Evolutionary conservation across 2,888 invertebrate species (phyloP).

Genomic region (Agriopis leucophaearia): DNA sequence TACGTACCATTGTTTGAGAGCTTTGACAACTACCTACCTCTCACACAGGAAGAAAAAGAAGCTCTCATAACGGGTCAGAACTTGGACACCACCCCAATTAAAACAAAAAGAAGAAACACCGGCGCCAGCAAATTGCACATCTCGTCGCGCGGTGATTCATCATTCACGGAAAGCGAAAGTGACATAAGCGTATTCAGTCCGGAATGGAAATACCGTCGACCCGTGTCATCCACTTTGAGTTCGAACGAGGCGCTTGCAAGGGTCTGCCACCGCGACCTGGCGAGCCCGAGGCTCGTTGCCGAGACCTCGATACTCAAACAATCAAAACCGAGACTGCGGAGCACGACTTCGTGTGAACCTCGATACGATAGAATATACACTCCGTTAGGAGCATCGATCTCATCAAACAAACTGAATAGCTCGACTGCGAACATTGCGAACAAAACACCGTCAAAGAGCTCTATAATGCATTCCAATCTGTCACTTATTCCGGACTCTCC

Average conservation of each 20-base stretch:
- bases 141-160: conserved; percentile 70
- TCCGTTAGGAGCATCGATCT: conserved; percentile 74
- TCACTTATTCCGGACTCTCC: conserved; percentile 81
- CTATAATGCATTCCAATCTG: conserved; percentile 78
- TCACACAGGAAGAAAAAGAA: conserved; percentile 80
- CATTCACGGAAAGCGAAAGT: conserved; percentile 80
- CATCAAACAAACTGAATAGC: conserved; percentile 74
- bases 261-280: conserved; percentile 74
- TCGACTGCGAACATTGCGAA: conserved; percentile 72
- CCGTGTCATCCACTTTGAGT: conserved; percentile 76
- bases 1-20: conserved; percentile 90
- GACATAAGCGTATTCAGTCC: conserved; percentile 78
- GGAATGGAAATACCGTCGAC: conserved; percentile 72
- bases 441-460: conserved; percentile 66
- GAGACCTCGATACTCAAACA: conserved; percentile 69
- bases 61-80: conserved; percentile 75
- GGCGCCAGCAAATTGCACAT: conserved; percentile 67
- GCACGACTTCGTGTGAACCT: conserved; percentile 79
- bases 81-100: conserved; percentile 58
- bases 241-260: conserved; percentile 79
- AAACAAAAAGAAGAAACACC: conserved; percentile 69
- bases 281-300: conserved; percentile 75
- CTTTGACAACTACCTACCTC: conserved; percentile 86
- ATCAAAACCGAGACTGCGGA: conserved; percentile 74
- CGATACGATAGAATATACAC: conserved; percentile 81